Percentiles rank a stretch among this genome's conserved stretches.
These are phyloP conservation scores for Mixornis gularis DNA, from an alignment of 2,113 vertebrate genomes.

Conservation along the genomic window DNA sequence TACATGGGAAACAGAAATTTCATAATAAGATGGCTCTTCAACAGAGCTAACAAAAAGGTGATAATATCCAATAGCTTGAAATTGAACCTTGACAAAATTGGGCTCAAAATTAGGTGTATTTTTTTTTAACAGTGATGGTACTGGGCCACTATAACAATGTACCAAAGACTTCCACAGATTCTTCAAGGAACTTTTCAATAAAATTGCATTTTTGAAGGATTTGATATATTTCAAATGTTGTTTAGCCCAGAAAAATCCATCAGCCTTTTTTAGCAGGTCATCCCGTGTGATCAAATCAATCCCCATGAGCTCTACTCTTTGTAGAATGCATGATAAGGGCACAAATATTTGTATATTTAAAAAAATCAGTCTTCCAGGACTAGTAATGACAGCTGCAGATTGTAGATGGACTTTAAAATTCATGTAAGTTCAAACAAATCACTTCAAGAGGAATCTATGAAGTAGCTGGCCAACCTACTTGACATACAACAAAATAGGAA, in stretches of 20 bases:
- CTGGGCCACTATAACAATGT: not conserved
- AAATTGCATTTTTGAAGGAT: not conserved
- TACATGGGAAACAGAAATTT: conserved; percentile 16
- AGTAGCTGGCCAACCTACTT: not conserved
- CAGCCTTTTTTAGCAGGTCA: not conserved
- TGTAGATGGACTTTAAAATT: not conserved
- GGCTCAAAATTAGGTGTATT: not conserved
- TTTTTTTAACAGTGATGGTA: not conserved
- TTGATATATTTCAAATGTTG: not conserved
- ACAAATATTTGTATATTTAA: not conserved
- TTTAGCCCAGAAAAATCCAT: not conserved
- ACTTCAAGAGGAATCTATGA: not conserved
- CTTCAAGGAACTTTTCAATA: not conserved
- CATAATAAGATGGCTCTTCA: not conserved
- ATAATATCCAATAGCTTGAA: not conserved
- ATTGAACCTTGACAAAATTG: not conserved
- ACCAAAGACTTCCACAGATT: not conserved
- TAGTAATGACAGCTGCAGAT: not conserved
- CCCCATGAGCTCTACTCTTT: not conserved
- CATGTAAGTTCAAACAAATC: not conserved
- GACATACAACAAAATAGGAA: not conserved
- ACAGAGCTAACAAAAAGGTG: not conserved
- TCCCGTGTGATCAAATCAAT: not conserved
- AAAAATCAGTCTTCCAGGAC: not conserved
- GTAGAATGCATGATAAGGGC: not conserved